Percentiles rank a stretch among this genome's conserved stretches.
Evolutionary conservation across 2,113 vertebrate species (phyloP).

Genomic region (Malurus elegans): DNA sequence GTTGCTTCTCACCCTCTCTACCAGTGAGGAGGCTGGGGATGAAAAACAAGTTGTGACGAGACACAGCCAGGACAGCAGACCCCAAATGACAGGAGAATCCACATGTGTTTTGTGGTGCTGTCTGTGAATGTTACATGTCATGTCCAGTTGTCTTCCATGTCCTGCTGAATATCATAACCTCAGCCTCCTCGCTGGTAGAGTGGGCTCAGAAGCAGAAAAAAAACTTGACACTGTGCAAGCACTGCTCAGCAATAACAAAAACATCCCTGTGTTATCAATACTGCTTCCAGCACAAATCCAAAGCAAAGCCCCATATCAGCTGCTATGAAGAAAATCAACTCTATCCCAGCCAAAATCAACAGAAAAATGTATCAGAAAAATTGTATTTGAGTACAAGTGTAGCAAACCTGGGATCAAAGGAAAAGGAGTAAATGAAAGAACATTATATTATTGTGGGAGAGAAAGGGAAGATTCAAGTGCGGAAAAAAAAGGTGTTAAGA

Average conservation of each 20-base stretch:
- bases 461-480: not conserved
- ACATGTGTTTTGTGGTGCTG: no score
- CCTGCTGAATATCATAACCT: no score
- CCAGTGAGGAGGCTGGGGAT: no score
- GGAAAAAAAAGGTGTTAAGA: not conserved
- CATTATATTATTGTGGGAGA: fast-evolving
- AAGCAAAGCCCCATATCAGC: not conserved
- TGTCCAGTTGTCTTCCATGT: no score
- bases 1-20: no score
- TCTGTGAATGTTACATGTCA: no score
- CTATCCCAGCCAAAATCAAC: not conserved
- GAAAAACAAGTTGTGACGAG: no score
- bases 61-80: no score
- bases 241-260: not conserved
- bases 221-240: no score
- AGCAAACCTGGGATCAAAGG: not conserved
- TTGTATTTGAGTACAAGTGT: fast-evolving
- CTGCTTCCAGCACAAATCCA: not conserved
- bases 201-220: not conserved
- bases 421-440: not conserved
- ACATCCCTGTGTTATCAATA: not conserved
- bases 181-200: fast-evolving
- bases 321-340: not conserved
- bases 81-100: no score
- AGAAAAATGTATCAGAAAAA: not conserved